A percentile compares a stretch with the other conserved stretches of the same genome.
Evolutionary conservation across 2,888 invertebrate species (phyloP).

Genomic region (Reticulitermes lucifugus): DNA sequence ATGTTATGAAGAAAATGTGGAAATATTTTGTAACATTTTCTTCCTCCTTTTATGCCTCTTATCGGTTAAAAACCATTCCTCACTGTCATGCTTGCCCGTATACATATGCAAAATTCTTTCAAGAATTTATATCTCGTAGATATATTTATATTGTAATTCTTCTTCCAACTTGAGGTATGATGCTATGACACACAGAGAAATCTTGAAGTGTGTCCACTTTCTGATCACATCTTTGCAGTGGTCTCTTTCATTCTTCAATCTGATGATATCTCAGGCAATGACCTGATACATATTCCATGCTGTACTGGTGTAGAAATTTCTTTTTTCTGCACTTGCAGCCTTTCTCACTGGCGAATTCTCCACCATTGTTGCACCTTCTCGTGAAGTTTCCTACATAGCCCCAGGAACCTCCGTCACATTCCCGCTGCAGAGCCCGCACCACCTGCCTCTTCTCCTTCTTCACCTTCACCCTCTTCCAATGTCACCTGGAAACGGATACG

Average conservation of each 20-base stretch:
- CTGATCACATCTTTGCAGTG: background rate
- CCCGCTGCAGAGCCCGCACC: slow-evolving; percentile 68
- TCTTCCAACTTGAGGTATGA: background rate
- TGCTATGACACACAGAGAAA: background rate
- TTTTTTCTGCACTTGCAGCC: background rate
- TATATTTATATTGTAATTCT: background rate
- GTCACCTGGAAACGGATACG: slow-evolving; percentile 80
- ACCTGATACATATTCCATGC: background rate
- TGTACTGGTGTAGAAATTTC: background rate
- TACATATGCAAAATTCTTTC: background rate
- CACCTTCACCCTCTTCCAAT: slow-evolving; percentile 87
- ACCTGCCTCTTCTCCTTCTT: slow-evolving; percentile 67
- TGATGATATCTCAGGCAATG: slow-evolving; percentile 1
- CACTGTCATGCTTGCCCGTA: background rate
- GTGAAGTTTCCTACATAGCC: slow-evolving; percentile 90
- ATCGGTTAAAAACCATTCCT: background rate
- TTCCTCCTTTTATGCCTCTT: background rate
- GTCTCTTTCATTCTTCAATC: background rate
- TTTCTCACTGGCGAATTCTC: slow-evolving; percentile 63
- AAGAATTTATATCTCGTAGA: no score
- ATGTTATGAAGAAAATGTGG: background rate
- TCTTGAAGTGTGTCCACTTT: background rate
- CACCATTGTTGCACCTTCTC: slow-evolving; percentile 92
- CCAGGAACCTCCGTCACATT: slow-evolving; percentile 94
- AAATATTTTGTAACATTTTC: background rate